Conservation (phyloP, 2,888 invertebrate species). For the Polyommatus iphigenia region DNA sequence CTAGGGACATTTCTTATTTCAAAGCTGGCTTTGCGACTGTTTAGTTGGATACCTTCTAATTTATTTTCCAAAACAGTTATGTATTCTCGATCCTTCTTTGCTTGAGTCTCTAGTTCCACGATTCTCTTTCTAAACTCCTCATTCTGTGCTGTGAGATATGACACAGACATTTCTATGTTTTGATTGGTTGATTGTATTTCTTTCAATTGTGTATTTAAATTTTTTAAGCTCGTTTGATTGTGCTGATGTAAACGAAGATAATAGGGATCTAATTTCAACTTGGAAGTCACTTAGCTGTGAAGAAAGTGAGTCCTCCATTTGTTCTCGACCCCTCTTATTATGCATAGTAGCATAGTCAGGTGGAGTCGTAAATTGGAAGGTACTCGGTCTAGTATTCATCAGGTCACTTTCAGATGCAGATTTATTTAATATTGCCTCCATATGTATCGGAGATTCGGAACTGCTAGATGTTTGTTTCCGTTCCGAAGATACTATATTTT, state of each 20-base stretch:
- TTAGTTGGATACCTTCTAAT: slow-evolving; percentile 35
- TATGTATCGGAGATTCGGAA: no score
- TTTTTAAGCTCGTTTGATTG: background rate
- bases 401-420: background rate
- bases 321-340: background rate
- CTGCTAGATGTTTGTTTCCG: no score
- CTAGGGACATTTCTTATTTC: slow-evolving; percentile 41
- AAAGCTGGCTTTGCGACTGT: slow-evolving; percentile 34
- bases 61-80: slow-evolving; percentile 37
- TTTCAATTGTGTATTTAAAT: background rate
- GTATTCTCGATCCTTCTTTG: slow-evolving; percentile 35
- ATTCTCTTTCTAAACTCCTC: slow-evolving; percentile 35
- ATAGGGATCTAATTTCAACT: background rate
- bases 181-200: background rate
- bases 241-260: background rate
- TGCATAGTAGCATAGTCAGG: background rate
- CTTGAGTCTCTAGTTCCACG: background rate
- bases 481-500: slow-evolving; percentile 41
- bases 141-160: slow-evolving; percentile 30
- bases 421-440: background rate
- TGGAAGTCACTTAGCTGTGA: background rate
- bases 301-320: background rate
- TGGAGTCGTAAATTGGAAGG: background rate
- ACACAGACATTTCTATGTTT: background rate
- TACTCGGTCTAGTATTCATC: background rate